A percentile compares a stretch with the other conserved stretches of the same genome.
Evolutionary conservation across 2,888 invertebrate species (phyloP).

Genomic region (Peribatodes rhomboidaria): DNA sequence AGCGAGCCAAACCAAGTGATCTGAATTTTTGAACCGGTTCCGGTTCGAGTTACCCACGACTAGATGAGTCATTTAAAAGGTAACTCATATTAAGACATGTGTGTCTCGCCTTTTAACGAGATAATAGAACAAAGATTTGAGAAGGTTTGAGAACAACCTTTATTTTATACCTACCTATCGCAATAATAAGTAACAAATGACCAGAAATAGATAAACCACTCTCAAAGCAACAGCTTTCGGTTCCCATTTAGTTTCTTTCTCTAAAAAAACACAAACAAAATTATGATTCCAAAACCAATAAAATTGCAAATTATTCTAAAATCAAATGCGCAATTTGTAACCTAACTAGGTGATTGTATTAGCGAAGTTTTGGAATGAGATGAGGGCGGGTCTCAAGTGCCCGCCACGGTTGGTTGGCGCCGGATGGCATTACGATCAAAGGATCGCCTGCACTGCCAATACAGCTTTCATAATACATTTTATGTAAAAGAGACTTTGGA

Average conservation of each 20-base stretch:
- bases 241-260: not conserved
- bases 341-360: slow-evolving; percentile 40
- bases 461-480: slow-evolving; percentile 61
- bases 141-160: too few relatives aligned
- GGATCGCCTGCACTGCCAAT: slow-evolving; percentile 49
- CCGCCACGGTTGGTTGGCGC: slow-evolving; percentile 47
- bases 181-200: too few relatives aligned
- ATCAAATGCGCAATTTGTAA: slow-evolving; percentile 47
- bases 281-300: not conserved
- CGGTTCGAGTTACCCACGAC: too few relatives aligned
- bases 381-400: slow-evolving; percentile 41
- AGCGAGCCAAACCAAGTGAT: too few relatives aligned
- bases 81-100: too few relatives aligned
- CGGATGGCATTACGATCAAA: slow-evolving; percentile 50
- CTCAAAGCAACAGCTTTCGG: too few relatives aligned
- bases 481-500: slow-evolving; percentile 31
- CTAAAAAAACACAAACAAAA: not conserved
- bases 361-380: slow-evolving; percentile 43
- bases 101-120: too few relatives aligned
- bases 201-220: too few relatives aligned
- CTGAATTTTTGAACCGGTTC: too few relatives aligned
- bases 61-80: too few relatives aligned
- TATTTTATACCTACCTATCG: too few relatives aligned
- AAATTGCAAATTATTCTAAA: slow-evolving; percentile 35
- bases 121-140: too few relatives aligned